phyloP scores from a whole-genome alignment of 2,113 vertebrate species.

The Chionodraco myersi region DNA sequence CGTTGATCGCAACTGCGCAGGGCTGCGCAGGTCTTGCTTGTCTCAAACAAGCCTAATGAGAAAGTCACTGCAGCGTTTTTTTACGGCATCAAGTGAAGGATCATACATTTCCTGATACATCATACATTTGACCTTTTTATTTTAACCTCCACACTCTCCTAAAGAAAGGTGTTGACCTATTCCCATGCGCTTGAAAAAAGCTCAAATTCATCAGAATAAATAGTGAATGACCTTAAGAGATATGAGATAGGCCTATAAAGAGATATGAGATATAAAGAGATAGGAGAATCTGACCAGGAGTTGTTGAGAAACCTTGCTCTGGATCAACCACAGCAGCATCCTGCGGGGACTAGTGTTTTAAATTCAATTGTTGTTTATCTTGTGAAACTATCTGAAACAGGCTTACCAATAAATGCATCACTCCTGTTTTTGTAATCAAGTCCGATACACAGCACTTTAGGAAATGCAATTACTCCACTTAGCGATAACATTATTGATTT shows the following conservation, averaged over 20 bases:
- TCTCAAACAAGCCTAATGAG: no score
- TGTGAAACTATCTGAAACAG: not conserved
- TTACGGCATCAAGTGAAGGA: no score
- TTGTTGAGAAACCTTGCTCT: not conserved
- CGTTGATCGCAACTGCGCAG: no score
- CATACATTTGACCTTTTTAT: no score
- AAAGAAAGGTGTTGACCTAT: not conserved
- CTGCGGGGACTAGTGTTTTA: not conserved
- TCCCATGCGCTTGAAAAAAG: not conserved
- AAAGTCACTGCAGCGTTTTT: not conserved
- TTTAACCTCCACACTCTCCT: not conserved
- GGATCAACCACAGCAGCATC: not conserved
- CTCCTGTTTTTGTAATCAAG: slow-evolving; percentile 4
- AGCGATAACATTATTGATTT: not conserved
- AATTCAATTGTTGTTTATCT: not conserved
- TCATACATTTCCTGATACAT: not conserved
- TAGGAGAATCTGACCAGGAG: not conserved
- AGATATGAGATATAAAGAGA: no score
- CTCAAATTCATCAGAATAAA: not conserved
- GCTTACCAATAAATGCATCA: slow-evolving; percentile 18
- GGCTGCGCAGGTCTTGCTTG: no score
- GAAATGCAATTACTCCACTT: slow-evolving; percentile 10
- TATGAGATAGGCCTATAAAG: no score
- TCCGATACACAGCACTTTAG: slow-evolving; percentile 12
- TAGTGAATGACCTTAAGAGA: not conserved